phyloP scores from a whole-genome alignment of 2,888 invertebrate genomes.

The Parelbella ahira region DNA sequence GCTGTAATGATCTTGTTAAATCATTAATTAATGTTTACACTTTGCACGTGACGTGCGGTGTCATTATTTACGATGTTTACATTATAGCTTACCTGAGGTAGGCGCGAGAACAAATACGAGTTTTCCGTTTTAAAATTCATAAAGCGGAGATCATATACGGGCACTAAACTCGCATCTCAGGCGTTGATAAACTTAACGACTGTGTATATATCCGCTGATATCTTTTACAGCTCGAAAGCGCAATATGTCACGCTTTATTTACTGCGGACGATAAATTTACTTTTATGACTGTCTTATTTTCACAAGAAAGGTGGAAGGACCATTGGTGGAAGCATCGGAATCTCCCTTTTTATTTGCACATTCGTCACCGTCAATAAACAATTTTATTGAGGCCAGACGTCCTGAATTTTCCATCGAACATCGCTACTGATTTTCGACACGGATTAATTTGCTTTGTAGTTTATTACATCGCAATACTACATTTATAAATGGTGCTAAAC shows the following conservation, averaged over 20 bases:
- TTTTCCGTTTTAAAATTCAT: constrained; percentile 6
- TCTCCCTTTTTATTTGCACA: constrained; percentile 52
- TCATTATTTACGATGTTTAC: too few species aligned
- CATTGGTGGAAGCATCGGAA: constrained; percentile 37
- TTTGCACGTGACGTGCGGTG: too few species aligned
- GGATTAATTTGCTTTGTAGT: too few species aligned
- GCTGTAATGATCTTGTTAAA: too few species aligned
- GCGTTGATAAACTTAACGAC: constrained; percentile 5
- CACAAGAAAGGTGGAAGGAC: constrained; percentile 44
- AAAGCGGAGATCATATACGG: not conserved
- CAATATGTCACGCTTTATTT: constrained; percentile 59
- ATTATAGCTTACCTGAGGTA: too few species aligned
- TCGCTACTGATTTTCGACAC: too few species aligned
- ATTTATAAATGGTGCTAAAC: too few species aligned
- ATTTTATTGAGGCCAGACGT: constrained; percentile 49
- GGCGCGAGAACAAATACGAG: too few species aligned
- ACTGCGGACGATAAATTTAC: constrained; percentile 66
- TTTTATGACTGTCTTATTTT: constrained; percentile 73
- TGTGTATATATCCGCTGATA: constrained; percentile 3
- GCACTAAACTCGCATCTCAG: constrained; percentile 3
- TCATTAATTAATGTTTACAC: too few species aligned
- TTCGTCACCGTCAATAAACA: constrained; percentile 55
- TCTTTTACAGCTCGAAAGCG: constrained; percentile 12
- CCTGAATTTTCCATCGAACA: constrained; percentile 15
- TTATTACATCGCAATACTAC: too few species aligned